Evolutionary conservation across 2,888 invertebrate species (phyloP), one percentile per base, ranked within the genome.

Genomic region (Campoletis raptor): DNA sequence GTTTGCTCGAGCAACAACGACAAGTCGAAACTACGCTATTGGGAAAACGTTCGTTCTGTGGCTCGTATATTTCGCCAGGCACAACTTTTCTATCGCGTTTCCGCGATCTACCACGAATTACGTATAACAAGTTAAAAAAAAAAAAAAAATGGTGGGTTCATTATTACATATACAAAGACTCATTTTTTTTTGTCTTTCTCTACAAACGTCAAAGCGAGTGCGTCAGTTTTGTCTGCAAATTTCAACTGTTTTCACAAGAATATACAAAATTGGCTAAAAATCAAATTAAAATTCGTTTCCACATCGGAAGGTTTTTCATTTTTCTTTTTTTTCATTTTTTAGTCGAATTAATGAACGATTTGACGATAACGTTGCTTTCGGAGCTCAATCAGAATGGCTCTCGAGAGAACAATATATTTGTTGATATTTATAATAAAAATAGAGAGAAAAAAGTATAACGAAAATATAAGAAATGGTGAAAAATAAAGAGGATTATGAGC

Each of bases 41-140:
- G 72, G 69, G 67, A 73, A 72, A 78, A 61, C 61, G 30, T 61
- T 82, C 48, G 30, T 24, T 72, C 12, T 67, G 12, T 54, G n/a
- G 2, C 48, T 21, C 24, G n/a, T 10, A 40, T 18, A 52, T 64
- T 70, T 67, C 54, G 72, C 30, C 66, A 52, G 15, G 70, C 73
- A 69, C 70, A 83, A 61, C 42, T 67, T 69, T 61, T 52, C n/a
- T 86, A 86, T 86, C 84, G 61, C 64, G 78, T 84, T 86, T 86
- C 74, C 73, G 36, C 81, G 48, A 86, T 86, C 86, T 86, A 52
- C 73, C 83, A 40, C 84, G 79, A 85, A 86, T 86, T 81, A 81
- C 69, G 57, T 82, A 66, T 54, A 67, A 57, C 42, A 40, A 73
- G 81, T 30, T 30, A 3, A 30, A 30, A 64, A 86, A 3, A 30